phyloP scores from a whole-genome alignment of 2,888 invertebrate species.

The Hymenopus coronatus region DNA sequence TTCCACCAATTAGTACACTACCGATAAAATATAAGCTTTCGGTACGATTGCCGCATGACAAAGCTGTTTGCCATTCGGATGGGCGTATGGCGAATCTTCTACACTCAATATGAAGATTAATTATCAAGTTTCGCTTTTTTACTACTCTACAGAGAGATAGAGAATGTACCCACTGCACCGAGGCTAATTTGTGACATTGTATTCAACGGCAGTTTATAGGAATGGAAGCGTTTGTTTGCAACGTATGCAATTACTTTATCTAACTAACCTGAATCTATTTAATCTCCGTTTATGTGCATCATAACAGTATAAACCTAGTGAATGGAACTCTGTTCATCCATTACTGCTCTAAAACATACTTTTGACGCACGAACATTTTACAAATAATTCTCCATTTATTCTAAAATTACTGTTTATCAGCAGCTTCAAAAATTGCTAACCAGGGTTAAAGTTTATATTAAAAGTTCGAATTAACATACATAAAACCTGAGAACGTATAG shows the following conservation, averaged over 20 bases:
- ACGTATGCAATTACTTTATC: background rate
- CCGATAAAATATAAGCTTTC: background rate
- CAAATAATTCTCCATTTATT: background rate
- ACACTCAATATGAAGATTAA: background rate
- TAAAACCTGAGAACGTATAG: too few relatives aligned
- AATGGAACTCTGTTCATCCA: background rate
- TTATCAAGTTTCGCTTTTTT: background rate
- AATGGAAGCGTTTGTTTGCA: background rate
- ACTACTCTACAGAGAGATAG: background rate
- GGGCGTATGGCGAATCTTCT: background rate
- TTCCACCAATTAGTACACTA: background rate
- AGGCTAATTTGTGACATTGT: background rate
- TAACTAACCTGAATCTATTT: background rate
- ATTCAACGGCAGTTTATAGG: background rate
- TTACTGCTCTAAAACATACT: background rate
- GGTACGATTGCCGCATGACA: background rate
- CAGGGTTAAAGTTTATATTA: too few relatives aligned
- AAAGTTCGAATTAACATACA: too few relatives aligned
- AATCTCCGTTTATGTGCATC: background rate
- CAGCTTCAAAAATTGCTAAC: too few relatives aligned
- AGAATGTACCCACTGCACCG: background rate
- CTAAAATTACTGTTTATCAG: background rate
- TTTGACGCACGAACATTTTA: background rate
- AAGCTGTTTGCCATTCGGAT: background rate
- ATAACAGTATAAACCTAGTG: background rate